phyloP scores from a whole-genome alignment of 2,888 invertebrate species.

The Zootermopsis nevadensis region DNA sequence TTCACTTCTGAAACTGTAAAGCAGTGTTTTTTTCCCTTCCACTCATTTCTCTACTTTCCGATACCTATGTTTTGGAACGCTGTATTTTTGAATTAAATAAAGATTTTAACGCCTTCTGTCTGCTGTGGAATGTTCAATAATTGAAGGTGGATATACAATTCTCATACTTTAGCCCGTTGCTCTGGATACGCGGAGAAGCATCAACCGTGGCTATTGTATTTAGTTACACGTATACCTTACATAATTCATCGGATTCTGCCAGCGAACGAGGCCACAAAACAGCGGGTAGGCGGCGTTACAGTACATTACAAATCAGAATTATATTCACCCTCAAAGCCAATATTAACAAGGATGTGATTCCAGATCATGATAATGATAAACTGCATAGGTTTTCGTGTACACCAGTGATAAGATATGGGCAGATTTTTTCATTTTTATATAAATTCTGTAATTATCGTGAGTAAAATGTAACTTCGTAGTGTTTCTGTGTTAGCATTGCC shows the following conservation, averaged over 20 bases:
- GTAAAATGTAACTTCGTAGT: too few relatives aligned
- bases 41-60: not conserved
- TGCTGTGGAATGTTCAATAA: not conserved
- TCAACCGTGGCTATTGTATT: not conserved
- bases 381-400: too few relatives aligned
- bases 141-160: not conserved
- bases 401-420: too few relatives aligned
- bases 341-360: too few relatives aligned
- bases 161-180: not conserved
- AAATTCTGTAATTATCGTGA: too few relatives aligned
- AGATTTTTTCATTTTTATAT: too few relatives aligned
- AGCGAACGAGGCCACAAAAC: not conserved
- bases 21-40: not conserved
- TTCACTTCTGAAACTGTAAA: not conserved
- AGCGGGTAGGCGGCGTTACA: not conserved
- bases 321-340: too few relatives aligned
- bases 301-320: too few relatives aligned
- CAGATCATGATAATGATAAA: too few relatives aligned
- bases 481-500: too few relatives aligned
- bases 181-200: not conserved
- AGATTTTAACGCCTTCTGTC: not conserved
- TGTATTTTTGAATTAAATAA: not conserved
- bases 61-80: not conserved
- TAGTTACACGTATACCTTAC: not conserved
- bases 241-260: conserved; percentile 13